These are phyloP conservation scores for Apamea sordens DNA, from an alignment of 2,888 invertebrate genomes.

Conservation along the genomic window DNA sequence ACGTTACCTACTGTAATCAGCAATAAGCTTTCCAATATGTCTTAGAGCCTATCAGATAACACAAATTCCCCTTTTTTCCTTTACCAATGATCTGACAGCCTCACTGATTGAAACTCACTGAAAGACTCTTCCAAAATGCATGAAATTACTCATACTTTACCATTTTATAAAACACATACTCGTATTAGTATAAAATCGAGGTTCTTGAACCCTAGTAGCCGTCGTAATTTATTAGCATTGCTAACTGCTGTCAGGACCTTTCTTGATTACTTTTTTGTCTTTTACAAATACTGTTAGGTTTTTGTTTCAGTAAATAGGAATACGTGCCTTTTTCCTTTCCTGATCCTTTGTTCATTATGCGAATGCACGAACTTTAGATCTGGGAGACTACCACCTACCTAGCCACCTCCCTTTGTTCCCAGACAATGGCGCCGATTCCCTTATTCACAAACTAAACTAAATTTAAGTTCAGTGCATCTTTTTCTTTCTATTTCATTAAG, in stretches of 20 bases:
- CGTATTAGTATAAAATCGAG: not conserved
- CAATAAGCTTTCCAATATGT: not conserved
- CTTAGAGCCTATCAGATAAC: not conserved
- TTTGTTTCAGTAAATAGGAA: conserved; percentile 1
- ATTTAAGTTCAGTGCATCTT: too few species aligned
- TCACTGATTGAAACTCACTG: not conserved
- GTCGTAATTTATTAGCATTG: conserved; percentile 18
- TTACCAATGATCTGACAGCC: not conserved
- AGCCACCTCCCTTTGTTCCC: not conserved
- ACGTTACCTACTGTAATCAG: not conserved
- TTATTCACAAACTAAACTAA: too few species aligned
- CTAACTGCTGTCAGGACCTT: conserved; percentile 37
- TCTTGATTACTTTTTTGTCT: conserved; percentile 4
- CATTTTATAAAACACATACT: conserved; percentile 22
- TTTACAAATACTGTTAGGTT: conserved; percentile 7
- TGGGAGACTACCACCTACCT: not conserved
- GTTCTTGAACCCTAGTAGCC: conserved; percentile 26
- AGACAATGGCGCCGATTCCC: too few species aligned
- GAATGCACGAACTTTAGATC: not conserved
- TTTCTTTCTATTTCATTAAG: too few species aligned
- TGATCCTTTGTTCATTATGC: not conserved
- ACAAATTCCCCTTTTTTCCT: not conserved
- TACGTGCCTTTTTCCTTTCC: not conserved
- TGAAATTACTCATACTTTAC: not conserved
- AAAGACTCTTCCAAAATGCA: conserved; percentile 10